These are phyloP conservation scores for Imbricaverruca yamaguchii DNA, from an alignment of 2,888 invertebrate genomes.

Conservation along the genomic window DNA sequence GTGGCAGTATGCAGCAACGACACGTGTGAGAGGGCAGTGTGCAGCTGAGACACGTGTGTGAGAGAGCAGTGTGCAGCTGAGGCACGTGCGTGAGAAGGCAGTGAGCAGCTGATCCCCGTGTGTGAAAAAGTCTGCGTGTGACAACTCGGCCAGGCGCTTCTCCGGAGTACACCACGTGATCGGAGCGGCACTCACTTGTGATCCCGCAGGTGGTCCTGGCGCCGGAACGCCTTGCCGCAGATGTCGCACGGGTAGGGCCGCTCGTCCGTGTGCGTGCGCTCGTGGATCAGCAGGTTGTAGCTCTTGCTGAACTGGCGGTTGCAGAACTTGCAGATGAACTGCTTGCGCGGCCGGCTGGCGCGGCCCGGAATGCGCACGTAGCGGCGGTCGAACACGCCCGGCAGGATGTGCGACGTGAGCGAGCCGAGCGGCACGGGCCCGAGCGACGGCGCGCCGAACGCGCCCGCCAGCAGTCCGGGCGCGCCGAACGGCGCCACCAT, in stretches of 20 bases:
- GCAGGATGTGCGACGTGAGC: conserved; percentile 27
- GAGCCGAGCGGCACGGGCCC: conserved; percentile 25
- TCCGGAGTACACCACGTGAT: no score
- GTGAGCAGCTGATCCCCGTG: no score
- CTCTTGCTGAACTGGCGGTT: conserved; percentile 51
- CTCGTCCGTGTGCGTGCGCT: conserved; percentile 52
- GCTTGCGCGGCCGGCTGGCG: conserved; percentile 45
- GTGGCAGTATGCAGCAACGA: no score
- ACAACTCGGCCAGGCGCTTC: no score
- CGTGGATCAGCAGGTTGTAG: conserved; percentile 52
- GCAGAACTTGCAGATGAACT: conserved; percentile 52
- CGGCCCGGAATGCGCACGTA: conserved; percentile 30
- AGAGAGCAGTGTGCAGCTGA: no score
- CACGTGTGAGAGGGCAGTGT: no score
- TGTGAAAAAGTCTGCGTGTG: no score
- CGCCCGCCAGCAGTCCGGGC: neutral
- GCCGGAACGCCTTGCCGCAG: conserved; percentile 49
- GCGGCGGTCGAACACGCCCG: conserved; percentile 31
- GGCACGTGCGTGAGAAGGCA: no score
- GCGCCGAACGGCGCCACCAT: neutral
- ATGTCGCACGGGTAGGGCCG: conserved; percentile 51
- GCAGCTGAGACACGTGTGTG: no score
- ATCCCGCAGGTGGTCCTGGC: conserved; percentile 53
- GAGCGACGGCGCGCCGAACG: conserved; percentile 14
- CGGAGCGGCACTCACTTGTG: conserved; percentile 38